Evolutionary conservation across 2,797 vertebrate genomes (phyloP).

Genomic region (Eidolon dupreanum): DNA sequence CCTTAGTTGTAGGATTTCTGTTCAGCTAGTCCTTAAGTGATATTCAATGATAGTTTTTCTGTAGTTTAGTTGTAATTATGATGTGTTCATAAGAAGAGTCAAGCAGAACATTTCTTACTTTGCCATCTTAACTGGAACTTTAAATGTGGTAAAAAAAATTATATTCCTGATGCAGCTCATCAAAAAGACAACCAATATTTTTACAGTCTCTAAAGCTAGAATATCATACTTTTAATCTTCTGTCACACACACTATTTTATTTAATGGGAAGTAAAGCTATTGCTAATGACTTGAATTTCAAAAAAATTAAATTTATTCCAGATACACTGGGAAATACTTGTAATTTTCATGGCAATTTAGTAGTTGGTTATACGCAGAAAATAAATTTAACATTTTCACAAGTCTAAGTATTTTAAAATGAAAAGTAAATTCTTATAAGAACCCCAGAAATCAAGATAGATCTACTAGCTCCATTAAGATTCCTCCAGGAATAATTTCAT

Average conservation of each 20-base stretch:
- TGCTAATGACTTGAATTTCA: neutral
- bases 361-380: constrained; percentile 37
- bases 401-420: constrained; percentile 29
- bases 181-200: neutral
- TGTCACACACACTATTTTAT: neutral
- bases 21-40: too few species aligned
- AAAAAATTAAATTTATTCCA: constrained; percentile 44
- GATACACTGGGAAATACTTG: neutral
- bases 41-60: too few species aligned
- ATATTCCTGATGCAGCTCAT: neutral
- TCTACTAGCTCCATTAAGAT: neutral
- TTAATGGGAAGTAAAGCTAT: neutral
- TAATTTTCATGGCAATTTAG: constrained; percentile 58
- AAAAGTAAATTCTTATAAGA: constrained; percentile 27
- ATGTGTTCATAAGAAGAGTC: too few species aligned
- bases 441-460: neutral
- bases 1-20: too few species aligned
- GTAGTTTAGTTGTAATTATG: too few species aligned
- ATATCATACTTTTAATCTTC: neutral
- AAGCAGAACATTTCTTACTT: too few species aligned
- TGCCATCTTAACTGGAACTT: too few species aligned
- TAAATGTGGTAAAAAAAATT: neutral
- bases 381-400: constrained; percentile 64
- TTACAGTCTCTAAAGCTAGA: neutral
- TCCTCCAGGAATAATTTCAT: constrained; percentile 25